Base-by-base conservation (phyloP, 2,113 vertebrate genomes). In the Ptychochromis oligacanthus region DNA sequence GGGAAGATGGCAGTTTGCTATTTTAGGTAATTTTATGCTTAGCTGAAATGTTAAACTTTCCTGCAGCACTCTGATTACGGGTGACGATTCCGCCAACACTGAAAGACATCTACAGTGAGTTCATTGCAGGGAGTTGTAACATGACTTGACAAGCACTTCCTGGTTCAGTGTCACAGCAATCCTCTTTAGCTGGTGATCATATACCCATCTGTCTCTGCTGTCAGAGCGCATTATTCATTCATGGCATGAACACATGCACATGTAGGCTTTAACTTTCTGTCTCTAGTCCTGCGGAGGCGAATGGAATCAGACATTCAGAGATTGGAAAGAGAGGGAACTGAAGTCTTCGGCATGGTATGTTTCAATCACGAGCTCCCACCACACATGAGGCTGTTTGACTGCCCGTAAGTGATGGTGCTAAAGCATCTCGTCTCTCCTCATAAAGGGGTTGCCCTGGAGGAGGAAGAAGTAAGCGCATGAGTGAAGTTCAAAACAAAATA, bases 401-500 rank as follows among this genome's bases (percentile, higher is more conserved):
- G 93, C 90, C 91, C 89, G 86, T 93, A 93, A 94, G 93, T 94
- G 91, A 90, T 81, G 88, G 90, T n/a, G 80, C 81, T 81, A 76
- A 89, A 93, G 89, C 64, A 77, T 75, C 91, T 70, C 78, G 75
- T 91, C 85, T 90, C 83, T 77, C 77, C 75, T 84, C 86, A 67
- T 90, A 89, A 90, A 92, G 87, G 85, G 85, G 40, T 83, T 93
- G 89, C 93, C 94, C 93, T 65, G 81, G 79, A 94, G 95, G 87
- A 79, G 85, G 82, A 89, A 85, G 84, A 91, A 72, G 87, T 89
- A 83, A 90, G 87, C 77, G 84, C 81, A 70, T 60, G 46, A 88
- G 88, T 80, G 85, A 92, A 93, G 93, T 95, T 95, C 91, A 96
- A 95, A 95, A 93, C 94, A 92, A 92, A 93, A 95, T 95, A 95